A percentile compares a stretch with the other conserved stretches of the same genome.
Conservation (phyloP, 2,888 invertebrate genomes). For the Meliscaeva auricollis region DNA sequence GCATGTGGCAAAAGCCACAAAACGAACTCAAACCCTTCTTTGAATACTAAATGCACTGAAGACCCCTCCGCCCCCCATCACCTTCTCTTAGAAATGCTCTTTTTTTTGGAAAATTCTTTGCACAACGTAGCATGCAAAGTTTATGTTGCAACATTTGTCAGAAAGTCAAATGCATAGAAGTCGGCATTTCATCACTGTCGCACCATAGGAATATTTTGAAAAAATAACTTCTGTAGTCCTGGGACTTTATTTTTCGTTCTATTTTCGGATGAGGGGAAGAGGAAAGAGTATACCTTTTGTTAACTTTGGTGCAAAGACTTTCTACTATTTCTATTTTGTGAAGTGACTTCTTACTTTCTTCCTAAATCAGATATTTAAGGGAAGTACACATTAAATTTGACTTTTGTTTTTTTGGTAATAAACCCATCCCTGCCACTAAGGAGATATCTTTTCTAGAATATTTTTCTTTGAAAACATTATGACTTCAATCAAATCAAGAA, state of each 20-base stretch:
- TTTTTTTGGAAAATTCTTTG: constrained; percentile 45
- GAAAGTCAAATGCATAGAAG: constrained; percentile 75
- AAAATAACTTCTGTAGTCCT: constrained; percentile 12
- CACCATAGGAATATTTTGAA: constrained; percentile 58
- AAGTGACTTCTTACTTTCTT: constrained; percentile 37
- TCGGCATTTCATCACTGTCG: constrained; percentile 75
- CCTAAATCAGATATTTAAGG: constrained; percentile 53
- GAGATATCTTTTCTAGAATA: too few species aligned
- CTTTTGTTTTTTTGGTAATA: constrained; percentile 4
- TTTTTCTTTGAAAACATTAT: too few species aligned
- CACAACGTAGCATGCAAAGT: constrained; percentile 72
- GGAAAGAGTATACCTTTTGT: constrained; percentile 35
- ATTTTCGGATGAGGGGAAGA: constrained; percentile 6
- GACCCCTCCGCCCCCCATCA: neutral
- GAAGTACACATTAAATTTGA: constrained; percentile 57
- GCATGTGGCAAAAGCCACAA: constrained; percentile 61
- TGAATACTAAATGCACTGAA: constrained; percentile 23
- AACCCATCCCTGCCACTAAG: too few species aligned
- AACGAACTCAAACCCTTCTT: constrained; percentile 1
- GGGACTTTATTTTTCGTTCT: constrained; percentile 30
- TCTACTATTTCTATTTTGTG: neutral
- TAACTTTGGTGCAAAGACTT: constrained; percentile 35
- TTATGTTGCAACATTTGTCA: constrained; percentile 76
- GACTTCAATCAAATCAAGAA: too few species aligned
- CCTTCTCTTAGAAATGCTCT: neutral